Evolutionary conservation across 2,888 invertebrate genomes (phyloP).

Genomic region (Abrostola triplasia): DNA sequence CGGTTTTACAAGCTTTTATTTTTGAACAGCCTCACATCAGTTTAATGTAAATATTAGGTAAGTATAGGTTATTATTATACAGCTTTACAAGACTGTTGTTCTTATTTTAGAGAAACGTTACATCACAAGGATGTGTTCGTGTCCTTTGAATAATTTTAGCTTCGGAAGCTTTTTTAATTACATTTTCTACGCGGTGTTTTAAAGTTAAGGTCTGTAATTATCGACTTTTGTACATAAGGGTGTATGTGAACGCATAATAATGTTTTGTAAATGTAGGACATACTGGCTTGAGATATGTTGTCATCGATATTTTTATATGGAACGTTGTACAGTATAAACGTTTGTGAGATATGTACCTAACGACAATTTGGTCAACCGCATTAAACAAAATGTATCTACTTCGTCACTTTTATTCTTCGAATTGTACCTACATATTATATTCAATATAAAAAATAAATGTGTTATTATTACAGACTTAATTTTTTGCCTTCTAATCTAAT

Average conservation of each 20-base stretch:
- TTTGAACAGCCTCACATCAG: slow-evolving; percentile 41
- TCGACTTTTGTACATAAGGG: slow-evolving; percentile 29
- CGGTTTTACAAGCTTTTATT: slow-evolving; percentile 16
- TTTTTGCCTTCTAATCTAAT: slow-evolving; percentile 63
- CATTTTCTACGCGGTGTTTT: slow-evolving; percentile 33
- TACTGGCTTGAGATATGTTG: slow-evolving; percentile 42
- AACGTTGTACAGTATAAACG: slow-evolving; percentile 52
- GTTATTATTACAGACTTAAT: slow-evolving; percentile 67
- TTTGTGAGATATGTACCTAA: slow-evolving; percentile 41
- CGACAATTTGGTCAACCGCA: slow-evolving; percentile 56
- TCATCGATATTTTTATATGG: slow-evolving; percentile 56
- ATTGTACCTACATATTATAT: slow-evolving; percentile 65
- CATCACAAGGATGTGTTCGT: slow-evolving; percentile 61
- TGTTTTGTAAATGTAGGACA: slow-evolving; percentile 43
- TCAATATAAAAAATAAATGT: slow-evolving; percentile 77
- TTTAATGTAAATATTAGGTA: slow-evolving; percentile 54
- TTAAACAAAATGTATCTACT: slow-evolving; percentile 65
- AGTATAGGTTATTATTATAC: slow-evolving; percentile 50
- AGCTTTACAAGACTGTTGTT: slow-evolving; percentile 79
- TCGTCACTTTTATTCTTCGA: slow-evolving; percentile 72
- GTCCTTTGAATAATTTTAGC: slow-evolving; percentile 24
- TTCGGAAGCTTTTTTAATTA: slow-evolving; percentile 37
- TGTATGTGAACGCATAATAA: slow-evolving; percentile 51
- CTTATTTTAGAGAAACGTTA: slow-evolving; percentile 63
- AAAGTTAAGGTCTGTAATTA: slow-evolving; percentile 21